A percentile compares a stretch with the other conserved stretches of the same genome.
Evolutionary conservation across 2,888 invertebrate species (phyloP).

Genomic region (Cryptophagus acutangulus): DNA sequence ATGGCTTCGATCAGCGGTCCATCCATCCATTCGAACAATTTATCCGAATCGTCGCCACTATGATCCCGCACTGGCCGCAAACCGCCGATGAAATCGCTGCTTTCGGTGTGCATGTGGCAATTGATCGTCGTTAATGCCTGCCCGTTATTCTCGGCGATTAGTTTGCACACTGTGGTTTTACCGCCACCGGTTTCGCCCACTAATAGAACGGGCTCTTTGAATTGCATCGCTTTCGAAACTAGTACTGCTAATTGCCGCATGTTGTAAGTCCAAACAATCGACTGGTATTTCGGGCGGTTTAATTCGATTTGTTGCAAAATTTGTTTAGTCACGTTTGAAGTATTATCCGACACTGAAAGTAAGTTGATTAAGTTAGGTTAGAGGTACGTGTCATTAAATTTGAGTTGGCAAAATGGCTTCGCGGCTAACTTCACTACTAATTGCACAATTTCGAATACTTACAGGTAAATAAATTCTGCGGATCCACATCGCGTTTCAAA

Average conservation of each 20-base stretch:
- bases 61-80: slow-evolving; percentile 77
- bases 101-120: slow-evolving; percentile 98
- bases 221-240: slow-evolving; percentile 79
- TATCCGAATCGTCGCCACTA: slow-evolving; percentile 45
- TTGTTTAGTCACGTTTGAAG: slow-evolving; percentile 71
- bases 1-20: slow-evolving; percentile 92
- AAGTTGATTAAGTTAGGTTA: slow-evolving; percentile 4
- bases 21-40: slow-evolving; percentile 95
- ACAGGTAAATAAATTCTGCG: slow-evolving; percentile 66
- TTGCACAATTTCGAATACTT: slow-evolving; percentile 22
- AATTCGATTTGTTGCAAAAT: slow-evolving; percentile 63
- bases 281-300: slow-evolving; percentile 59
- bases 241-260: slow-evolving; percentile 78
- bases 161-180: slow-evolving; percentile 93
- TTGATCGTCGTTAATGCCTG: slow-evolving; percentile 77
- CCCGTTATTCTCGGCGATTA: slow-evolving; percentile 66
- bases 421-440: background rate
- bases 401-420: too few relatives aligned
- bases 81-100: slow-evolving; percentile 95
- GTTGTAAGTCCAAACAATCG: slow-evolving; percentile 92
- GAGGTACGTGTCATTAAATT: background rate
- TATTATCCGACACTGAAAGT: slow-evolving; percentile 53
- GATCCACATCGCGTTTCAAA: slow-evolving; percentile 70
- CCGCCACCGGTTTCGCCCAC: slow-evolving; percentile 98
- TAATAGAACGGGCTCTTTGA: slow-evolving; percentile 88